Conservation (phyloP, 2,113 vertebrate genomes). For the Alaudala cheleensis region DNA sequence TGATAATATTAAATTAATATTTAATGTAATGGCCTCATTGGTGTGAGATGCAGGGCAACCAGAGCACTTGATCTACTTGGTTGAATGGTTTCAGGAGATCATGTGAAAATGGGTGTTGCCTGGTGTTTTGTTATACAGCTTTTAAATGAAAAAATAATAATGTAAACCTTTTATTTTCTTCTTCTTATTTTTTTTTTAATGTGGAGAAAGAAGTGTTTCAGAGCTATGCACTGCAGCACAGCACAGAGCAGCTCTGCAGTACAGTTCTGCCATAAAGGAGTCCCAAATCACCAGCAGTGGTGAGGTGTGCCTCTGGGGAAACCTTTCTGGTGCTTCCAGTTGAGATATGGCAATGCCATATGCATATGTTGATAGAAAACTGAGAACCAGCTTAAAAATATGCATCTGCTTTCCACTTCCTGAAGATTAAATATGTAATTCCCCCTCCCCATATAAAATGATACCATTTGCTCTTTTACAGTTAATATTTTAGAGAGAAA, state of each 20-base stretch:
- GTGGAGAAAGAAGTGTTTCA: background rate
- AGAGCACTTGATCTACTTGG: background rate
- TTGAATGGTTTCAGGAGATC: background rate
- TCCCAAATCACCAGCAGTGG: background rate
- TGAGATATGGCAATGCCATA: background rate
- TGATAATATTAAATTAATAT: background rate
- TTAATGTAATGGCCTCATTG: background rate
- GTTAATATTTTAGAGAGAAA: background rate
- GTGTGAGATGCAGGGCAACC: background rate
- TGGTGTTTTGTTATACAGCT: background rate
- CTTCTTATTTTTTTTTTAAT: background rate
- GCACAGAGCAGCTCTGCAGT: background rate
- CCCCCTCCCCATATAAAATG: background rate
- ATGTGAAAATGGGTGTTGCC: background rate
- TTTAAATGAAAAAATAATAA: background rate
- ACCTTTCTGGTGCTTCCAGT: background rate
- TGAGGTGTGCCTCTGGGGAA: background rate
- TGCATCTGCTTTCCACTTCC: background rate
- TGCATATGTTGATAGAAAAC: background rate
- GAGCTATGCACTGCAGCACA: background rate
- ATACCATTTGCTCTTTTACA: background rate
- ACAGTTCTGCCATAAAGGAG: background rate
- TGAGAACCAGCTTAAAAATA: conserved; percentile 17
- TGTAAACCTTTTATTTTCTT: background rate
- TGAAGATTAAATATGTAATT: conserved; percentile 21